phyloP scores from a whole-genome alignment of 2,888 invertebrate species.

The Oxystoma pomonae region DNA sequence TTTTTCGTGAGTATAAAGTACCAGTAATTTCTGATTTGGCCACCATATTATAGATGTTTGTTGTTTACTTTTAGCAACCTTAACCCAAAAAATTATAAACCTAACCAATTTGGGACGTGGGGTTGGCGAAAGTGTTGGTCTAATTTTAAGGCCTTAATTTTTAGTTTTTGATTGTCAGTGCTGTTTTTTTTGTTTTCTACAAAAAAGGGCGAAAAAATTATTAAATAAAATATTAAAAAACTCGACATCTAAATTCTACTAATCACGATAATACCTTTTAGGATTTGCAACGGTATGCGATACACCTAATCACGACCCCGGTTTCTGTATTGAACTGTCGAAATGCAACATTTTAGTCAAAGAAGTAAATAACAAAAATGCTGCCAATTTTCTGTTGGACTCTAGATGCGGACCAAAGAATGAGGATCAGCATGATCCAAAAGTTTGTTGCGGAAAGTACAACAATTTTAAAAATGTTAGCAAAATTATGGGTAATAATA shows the following conservation, averaged over 20 bases:
- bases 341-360: conserved; percentile 44
- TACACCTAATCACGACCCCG: conserved; percentile 44
- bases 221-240: not conserved
- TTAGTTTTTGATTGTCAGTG: too few relatives aligned
- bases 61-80: too few relatives aligned
- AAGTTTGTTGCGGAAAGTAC: conserved; percentile 41
- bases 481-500: conserved; percentile 22
- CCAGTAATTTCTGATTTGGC: not conserved
- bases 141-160: too few relatives aligned
- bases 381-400: conserved; percentile 32
- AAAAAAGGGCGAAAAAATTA: too few relatives aligned
- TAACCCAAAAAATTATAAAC: too few relatives aligned
- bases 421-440: conserved; percentile 30
- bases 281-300: conserved; percentile 42
- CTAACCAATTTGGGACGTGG: not conserved
- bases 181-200: too few relatives aligned
- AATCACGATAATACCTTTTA: conserved; percentile 20
- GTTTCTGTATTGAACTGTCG: conserved; percentile 46
- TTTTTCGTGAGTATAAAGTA: not conserved
- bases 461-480: conserved; percentile 28
- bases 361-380: conserved; percentile 30
- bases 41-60: too few relatives aligned
- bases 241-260: not conserved
- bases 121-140: too few relatives aligned
- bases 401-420: conserved; percentile 38